Base-by-base conservation (phyloP, 53 echinoderm and acorn worm species). In the Paracentrotus lividus region DNA sequence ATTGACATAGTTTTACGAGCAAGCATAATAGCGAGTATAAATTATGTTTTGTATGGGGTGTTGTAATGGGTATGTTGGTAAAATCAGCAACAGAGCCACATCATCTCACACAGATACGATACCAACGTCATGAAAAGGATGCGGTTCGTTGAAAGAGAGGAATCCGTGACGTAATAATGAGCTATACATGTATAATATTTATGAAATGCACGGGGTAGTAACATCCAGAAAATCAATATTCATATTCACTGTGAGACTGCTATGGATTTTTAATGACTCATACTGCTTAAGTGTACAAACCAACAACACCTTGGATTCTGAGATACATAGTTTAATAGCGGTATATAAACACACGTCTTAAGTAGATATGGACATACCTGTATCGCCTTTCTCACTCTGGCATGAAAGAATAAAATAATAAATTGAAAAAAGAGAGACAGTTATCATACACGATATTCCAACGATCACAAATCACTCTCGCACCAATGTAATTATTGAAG, bases 41-140 rank as follows among this genome's bases (percentile, higher is more conserved):
- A 81, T 27, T 81, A 45, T 81, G 47, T 47, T 81, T 47, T 81
- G 47, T 18, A 45, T 81, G 81, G 24, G 81, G 81, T 47, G 45
- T 45, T 44, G 27, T 45, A 27, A 49, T 81, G 24, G 81, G 47
- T 47, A 7, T n/a, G 81, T 47, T 27, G 18, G 76, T 42, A 23
- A 5, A 76, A 31, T 76, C 76, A 21, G 40, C 18, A 10, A 40
- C 21, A 2, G 40, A 76, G 31, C 76, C 21, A 2, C 16, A 76
- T 13, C 76, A 9, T n/a, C 26, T 44, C 81, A 16, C 40, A 18
- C 33, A 8, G 18, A 21, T 40, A 10, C 29, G 36, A 38, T 38
- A 13, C 69, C 8, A 36, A 38, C 72, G 40, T 36, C 81, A 26
- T 2, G 47, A 81, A 81, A 81, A 45, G 26, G 49, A 47, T 26